Conservation (phyloP, 1,140 invertebrate genomes). For the Dinoponera quadriceps region DNA sequence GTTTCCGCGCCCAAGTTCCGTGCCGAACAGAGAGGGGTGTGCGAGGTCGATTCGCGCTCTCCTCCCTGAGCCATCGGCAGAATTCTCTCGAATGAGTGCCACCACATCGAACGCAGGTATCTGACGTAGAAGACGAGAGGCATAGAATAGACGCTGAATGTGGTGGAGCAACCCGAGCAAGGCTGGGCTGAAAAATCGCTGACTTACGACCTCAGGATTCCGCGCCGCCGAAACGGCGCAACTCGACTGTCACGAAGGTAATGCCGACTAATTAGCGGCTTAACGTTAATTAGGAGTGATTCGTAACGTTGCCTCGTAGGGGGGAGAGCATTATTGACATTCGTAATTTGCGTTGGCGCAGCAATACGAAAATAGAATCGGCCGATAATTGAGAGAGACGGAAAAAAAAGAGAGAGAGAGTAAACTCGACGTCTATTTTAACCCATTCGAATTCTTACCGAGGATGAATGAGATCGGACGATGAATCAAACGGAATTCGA, state of each 20-base stretch:
- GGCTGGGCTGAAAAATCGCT: background rate
- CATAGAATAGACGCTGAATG: background rate
- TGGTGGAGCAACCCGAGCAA: background rate
- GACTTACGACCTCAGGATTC: constrained; percentile 9
- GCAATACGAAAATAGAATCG: background rate
- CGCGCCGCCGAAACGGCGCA: background rate
- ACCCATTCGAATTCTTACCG: background rate
- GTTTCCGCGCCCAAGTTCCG: background rate
- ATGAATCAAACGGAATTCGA: constrained; percentile 2
- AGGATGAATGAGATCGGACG: constrained; percentile 11
- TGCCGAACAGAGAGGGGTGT: too few relatives aligned
- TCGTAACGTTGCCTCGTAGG: background rate
- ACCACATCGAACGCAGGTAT: constrained; percentile 1
- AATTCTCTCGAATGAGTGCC: constrained; percentile 16
- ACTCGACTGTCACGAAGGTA: constrained; percentile 19
- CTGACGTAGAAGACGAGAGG: background rate
- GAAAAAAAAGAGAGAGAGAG: too few relatives aligned
- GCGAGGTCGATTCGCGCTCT: constrained; percentile 10
- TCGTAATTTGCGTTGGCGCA: background rate
- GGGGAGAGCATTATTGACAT: background rate
- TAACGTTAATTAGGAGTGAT: constrained; percentile 12
- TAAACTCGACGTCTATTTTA: background rate
- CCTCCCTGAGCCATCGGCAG: background rate
- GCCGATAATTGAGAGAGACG: background rate
- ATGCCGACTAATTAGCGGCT: constrained; percentile 26